These are phyloP conservation scores for Rhynchonycteris naso DNA, from an alignment of 2,797 vertebrate species.

Conservation along the genomic window DNA sequence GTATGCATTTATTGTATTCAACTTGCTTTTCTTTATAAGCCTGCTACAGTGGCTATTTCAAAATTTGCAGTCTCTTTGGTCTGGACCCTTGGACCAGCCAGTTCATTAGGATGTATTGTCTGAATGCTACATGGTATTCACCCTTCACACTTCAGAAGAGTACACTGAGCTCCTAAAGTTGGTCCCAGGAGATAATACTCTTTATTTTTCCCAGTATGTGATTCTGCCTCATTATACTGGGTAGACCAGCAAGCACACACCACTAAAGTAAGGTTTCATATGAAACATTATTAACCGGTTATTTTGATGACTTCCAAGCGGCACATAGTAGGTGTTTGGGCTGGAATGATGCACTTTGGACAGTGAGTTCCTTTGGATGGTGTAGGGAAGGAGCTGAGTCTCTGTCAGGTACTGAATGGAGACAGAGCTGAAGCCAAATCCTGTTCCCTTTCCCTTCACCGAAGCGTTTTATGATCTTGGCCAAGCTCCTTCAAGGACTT, in stretches of 20 bases:
- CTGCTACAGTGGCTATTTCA: background rate
- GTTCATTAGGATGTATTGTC: background rate
- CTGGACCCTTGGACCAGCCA: background rate
- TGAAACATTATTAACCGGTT: background rate
- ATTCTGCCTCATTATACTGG: background rate
- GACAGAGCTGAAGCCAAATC: background rate
- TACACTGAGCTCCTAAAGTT: background rate
- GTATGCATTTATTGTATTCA: background rate
- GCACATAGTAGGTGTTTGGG: background rate
- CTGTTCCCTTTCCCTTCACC: background rate
- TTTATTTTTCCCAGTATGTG: background rate
- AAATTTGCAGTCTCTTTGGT: background rate
- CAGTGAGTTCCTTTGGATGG: background rate
- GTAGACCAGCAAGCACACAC: background rate
- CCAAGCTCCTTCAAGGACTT: background rate
- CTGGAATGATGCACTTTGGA: background rate
- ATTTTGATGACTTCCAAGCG: background rate
- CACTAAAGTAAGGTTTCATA: background rate
- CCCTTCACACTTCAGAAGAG: background rate
- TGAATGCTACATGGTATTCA: background rate
- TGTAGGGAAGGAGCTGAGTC: background rate
- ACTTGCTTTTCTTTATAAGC: background rate
- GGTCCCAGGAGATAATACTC: background rate
- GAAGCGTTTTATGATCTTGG: background rate
- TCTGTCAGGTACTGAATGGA: background rate